These are phyloP conservation scores for Helobdella robusta DNA, from an alignment of 2,888 invertebrate genomes.

Conservation along the genomic window DNA sequence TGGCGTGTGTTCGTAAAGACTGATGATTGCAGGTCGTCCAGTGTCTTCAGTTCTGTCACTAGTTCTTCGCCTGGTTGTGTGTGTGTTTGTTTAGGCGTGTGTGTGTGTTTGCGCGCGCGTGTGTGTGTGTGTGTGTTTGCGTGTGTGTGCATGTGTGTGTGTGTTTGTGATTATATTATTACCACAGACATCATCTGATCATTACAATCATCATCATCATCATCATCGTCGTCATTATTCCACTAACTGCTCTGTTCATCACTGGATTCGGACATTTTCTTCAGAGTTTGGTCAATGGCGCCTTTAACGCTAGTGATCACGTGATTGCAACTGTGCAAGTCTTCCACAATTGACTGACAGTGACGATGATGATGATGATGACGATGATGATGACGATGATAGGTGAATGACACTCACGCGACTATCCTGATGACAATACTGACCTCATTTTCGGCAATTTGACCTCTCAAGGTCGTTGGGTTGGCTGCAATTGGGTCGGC, in stretches of 20 bases:
- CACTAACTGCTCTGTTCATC: slow-evolving; percentile 26
- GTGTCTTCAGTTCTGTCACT: slow-evolving; percentile 39
- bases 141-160: too few species aligned
- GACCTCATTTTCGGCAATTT: slow-evolving; percentile 39
- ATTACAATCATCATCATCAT: too few species aligned
- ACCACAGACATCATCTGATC: too few species aligned
- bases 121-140: too few species aligned
- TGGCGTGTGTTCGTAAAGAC: slow-evolving; percentile 34
- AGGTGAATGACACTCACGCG: too few species aligned
- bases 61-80: slow-evolving; percentile 21
- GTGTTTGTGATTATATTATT: too few species aligned
- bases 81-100: too few species aligned
- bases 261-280: slow-evolving; percentile 27
- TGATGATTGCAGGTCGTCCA: slow-evolving; percentile 40
- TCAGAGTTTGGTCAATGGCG: slow-evolving; percentile 25
- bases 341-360: slow-evolving; percentile 30
- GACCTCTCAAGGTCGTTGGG: slow-evolving; percentile 44
- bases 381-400: too few species aligned
- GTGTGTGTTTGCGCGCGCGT: too few species aligned
- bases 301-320: slow-evolving; percentile 27
- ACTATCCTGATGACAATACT: too few species aligned
- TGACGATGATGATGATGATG: too few species aligned
- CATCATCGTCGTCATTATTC: too few species aligned
- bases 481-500: slow-evolving; percentile 46
- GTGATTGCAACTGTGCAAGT: slow-evolving; percentile 22